These are phyloP conservation scores for Steinernema khuongi DNA, from an alignment of 1,140 invertebrate species.

Conservation along the genomic window DNA sequence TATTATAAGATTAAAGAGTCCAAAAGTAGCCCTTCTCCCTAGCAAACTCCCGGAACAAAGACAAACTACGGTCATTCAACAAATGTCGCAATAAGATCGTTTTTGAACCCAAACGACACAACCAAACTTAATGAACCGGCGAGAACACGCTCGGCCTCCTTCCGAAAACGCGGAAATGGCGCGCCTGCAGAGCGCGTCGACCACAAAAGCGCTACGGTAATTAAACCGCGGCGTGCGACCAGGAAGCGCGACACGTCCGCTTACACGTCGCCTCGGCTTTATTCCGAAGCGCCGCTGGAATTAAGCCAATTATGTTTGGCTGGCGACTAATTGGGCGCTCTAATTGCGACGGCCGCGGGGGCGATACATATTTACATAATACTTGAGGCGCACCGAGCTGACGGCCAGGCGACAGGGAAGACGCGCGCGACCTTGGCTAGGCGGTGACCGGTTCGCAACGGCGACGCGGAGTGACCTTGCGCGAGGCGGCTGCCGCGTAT, in stretches of 20 bases:
- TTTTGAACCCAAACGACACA: too few species aligned
- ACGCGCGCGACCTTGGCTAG: conserved; percentile 2
- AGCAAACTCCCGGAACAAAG: too few species aligned
- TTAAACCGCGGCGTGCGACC: background rate
- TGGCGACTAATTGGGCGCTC: background rate
- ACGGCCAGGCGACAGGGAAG: background rate
- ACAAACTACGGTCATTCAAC: too few species aligned
- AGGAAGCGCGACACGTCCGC: background rate
- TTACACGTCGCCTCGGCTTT: background rate
- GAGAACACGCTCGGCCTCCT: too few species aligned
- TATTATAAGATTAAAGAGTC: too few species aligned
- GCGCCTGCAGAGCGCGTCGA: too few species aligned
- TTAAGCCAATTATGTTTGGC: background rate
- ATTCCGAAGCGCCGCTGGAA: background rate
- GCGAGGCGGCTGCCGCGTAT: background rate
- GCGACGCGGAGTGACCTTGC: background rate
- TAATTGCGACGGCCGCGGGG: background rate
- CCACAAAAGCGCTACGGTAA: background rate
- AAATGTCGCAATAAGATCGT: too few species aligned
- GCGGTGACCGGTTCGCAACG: background rate
- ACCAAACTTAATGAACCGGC: too few species aligned
- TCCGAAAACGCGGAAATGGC: too few species aligned
- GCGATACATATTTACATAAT: conserved; percentile 4
- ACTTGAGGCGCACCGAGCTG: conserved; percentile 10
- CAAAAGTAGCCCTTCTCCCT: too few species aligned